Evolutionary conservation across 30 jellyfish, hydroid and myxozoan genomes (phyloP), one percentile per base, ranked within the genome.

Genomic region (Cassiopea xamachana): DNA sequence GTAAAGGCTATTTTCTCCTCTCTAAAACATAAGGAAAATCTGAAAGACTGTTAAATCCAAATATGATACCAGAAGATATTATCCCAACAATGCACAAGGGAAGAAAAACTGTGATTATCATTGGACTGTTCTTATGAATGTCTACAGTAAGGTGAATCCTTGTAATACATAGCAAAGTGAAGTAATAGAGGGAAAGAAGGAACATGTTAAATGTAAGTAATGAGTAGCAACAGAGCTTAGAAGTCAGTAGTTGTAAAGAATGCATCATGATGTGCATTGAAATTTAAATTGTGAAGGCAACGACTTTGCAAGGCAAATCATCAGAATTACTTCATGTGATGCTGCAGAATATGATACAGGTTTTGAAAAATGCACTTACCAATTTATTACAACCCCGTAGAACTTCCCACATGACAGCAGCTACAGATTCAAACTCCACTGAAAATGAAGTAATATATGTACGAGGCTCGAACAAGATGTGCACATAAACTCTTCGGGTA

Each of bases 351-450:
- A 55, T 55, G 64, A 55, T 55, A 55, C 64, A 55, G 10, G 12
- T 10, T 55, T 27, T 3, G 12, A 55, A 55, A 71, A 19, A 14
- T 71, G 50, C 51, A 6, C 7, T 71, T 93, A 93, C 98, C 94
- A 93, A 55, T 72, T 93, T 93, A 27, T 8, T 67, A 75, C 89
- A 78, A 50, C 96, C 96, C 48, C 98, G 86, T 16, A 85, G 55
- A 47, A 93, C 72, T 60, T 93, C 98, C 98, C 98, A 94, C 94
- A 88, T 79, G 60, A 93, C 98, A 17, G 98, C 91, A 18, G 93
- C 97, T 46, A 89, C 97, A 5, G 95, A 93, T 73, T 93, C 97
- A 60, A 93, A 88, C 64, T 88, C 98, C 39, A 88, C 94, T 39
- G 97, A 93, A 58, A 93, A 93, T 4, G 98, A 96, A 75, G 97